Base-by-base conservation (phyloP, 2,888 invertebrate species). In the Lycaena phlaeas region DNA sequence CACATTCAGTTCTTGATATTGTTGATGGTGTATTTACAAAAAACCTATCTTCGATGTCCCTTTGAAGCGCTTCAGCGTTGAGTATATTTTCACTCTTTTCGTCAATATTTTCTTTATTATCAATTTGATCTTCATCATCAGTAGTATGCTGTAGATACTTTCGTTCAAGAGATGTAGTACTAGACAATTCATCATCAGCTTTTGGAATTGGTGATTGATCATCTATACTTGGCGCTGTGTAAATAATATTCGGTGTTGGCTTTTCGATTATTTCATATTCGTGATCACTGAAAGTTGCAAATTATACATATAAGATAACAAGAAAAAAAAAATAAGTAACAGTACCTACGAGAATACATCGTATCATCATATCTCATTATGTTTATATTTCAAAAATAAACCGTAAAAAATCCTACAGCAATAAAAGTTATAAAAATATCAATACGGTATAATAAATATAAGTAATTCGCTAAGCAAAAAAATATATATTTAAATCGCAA, bases 221-320 rank as follows among this genome's bases (percentile, higher is more conserved):
- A 40, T 85, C 81, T 47, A 68, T 54, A 56, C 65, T 69, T 15
- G 72, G 67, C 42, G 64, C 53, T 36, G 76, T 72, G 56, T 70
- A 79, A 50, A 69, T 56, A 51, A 76, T 73, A 81, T 71, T 70
- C 27, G 73, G 68, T 15, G 70, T 81, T 50, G 91, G 91, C 58
- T 91, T 90, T 67, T 91, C 92, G 71, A 95, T 91, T 56, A 94
- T 93, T 86, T 95, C 95, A 86, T 95, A 95, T 81, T 95, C 94
- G 89, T 95, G 95, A 87, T 95, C 95, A 88, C 95, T 95, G 87
- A 57, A 89, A 89, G 64, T 49, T 51, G 52, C 50, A 44, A 18
- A 40, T 11, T 17, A 26, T 15, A 30, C 22, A 27, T 29, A 22
- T 36, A 39, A 14, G 2, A 30, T 18, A 14, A 26, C 14, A 22